Conservation (phyloP, 2,797 vertebrate genomes). For the Eutrigla gurnardus region DNA sequence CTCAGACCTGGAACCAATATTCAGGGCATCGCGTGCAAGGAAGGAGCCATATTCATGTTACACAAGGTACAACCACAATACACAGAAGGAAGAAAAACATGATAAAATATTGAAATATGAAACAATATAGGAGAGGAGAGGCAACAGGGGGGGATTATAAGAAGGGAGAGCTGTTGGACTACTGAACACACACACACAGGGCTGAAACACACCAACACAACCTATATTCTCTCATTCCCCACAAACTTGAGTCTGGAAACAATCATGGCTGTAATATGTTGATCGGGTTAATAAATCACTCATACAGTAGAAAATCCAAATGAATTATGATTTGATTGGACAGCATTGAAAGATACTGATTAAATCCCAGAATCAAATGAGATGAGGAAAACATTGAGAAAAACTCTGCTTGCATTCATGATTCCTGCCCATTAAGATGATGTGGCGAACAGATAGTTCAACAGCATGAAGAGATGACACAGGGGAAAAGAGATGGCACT, state of each 20-base stretch:
- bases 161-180: constrained; percentile 63
- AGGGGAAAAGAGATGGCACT: constrained; percentile 36
- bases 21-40: constrained; percentile 73
- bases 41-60: constrained; percentile 74
- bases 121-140: background rate
- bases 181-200: constrained; percentile 73
- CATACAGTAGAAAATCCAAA: constrained; percentile 17
- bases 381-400: constrained; percentile 3
- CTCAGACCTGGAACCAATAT: constrained; percentile 89
- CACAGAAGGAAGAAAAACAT: constrained; percentile 28
- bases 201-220: constrained; percentile 69
- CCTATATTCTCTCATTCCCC: constrained; percentile 47
- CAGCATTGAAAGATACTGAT: constrained; percentile 21
- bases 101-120: constrained; percentile 25
- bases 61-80: constrained; percentile 59
- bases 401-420: constrained; percentile 63
- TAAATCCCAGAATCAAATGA: constrained; percentile 53
- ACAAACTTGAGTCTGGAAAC: constrained; percentile 53
- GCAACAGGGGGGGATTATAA: background rate
- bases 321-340: constrained; percentile 42
- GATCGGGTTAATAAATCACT: constrained; percentile 65
- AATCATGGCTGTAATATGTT: constrained; percentile 20
- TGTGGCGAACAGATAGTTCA: constrained; percentile 73
- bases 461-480: constrained; percentile 47
- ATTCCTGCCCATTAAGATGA: constrained; percentile 56